Base-by-base conservation (phyloP, 2,888 invertebrate genomes). In the Metacarcinus magister region DNA sequence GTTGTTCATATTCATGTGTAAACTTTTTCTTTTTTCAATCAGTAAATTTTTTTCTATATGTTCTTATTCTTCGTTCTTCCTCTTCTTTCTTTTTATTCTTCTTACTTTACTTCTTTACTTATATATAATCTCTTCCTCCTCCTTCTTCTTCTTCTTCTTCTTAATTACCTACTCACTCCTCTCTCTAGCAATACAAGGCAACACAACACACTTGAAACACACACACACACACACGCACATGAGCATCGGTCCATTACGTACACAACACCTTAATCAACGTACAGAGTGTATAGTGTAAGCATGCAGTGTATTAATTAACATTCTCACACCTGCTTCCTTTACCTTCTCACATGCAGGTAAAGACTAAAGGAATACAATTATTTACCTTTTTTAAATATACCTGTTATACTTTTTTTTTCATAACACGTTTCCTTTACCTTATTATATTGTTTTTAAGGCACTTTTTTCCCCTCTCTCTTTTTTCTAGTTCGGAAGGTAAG, bases 141-240 rank as follows among this genome's bases (percentile, higher is more conserved):
- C 7, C 32, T n/a, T 3, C 28, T 90, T 7, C 4, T 39, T 32
- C 28, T 39, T 2, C 28, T n/a, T 90, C 32, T 90, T 28, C 19
- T 13, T 39, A 19, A 28, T 28, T 90, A 10, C 39, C 39, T 39
- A 39, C 39, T 39, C 39, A 39, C 39, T 39, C 39, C 39, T 39
- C 39, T 39, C 39, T 39, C 39, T 39, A 39, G 39, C 2, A 39
- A 39, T 39, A 39, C 39, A 39, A 39, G 39, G 39, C 39, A 39
- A 48, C 46, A 48, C 28, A 92, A 48, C n/a, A 48, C 28, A 44
- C 43, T 16, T 91, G 32, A 2, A 16, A 92, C 19, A 92, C 44
- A 92, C 46, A 92, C 46, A 92, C 46, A 92, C 46, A 92, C 46
- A 92, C 46, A 92, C 46, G 46, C n/a, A 48, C 46, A 48, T 13